A percentile compares a stretch with the other conserved stretches of the same genome.
phyloP scores from a whole-genome alignment of 2,888 invertebrate species.

The Yponomeuta evonymella region DNA sequence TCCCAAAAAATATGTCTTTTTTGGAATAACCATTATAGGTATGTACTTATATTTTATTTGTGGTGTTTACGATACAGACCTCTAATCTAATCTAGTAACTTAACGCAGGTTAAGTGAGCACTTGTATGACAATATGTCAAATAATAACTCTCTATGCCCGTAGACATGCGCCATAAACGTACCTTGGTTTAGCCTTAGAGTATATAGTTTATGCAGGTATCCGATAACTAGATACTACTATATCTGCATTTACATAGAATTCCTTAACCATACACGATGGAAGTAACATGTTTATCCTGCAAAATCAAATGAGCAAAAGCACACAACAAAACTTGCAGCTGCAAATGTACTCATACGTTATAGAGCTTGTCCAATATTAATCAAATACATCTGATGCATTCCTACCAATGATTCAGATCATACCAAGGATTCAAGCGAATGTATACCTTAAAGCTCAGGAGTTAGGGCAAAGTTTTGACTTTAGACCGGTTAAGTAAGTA shows the following conservation, averaged over 20 bases:
- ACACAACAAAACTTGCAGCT: constrained; percentile 16
- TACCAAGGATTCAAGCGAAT: neutral
- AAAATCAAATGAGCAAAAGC: neutral
- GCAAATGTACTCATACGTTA: constrained; percentile 51
- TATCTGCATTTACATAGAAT: neutral
- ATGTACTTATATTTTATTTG: no score
- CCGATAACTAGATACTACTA: neutral
- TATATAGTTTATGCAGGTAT: no score
- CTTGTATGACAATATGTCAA: no score
- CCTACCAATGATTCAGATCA: constrained; percentile 13
- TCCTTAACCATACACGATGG: neutral
- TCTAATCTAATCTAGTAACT: no score
- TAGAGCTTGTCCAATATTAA: constrained; percentile 46
- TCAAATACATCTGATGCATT: constrained; percentile 37
- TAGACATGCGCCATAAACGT: no score
- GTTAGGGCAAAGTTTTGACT: neutral
- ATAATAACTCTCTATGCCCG: no score
- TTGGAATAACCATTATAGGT: no score
- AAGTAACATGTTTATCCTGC: neutral
- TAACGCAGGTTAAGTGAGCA: no score
- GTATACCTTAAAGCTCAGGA: neutral
- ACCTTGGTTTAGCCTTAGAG: no score
- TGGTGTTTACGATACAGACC: no score
- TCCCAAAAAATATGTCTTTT: no score
- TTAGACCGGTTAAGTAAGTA: neutral